Evolutionary conservation across 2,888 invertebrate genomes (phyloP).

Genomic region (Caenorhabditis afra): DNA sequence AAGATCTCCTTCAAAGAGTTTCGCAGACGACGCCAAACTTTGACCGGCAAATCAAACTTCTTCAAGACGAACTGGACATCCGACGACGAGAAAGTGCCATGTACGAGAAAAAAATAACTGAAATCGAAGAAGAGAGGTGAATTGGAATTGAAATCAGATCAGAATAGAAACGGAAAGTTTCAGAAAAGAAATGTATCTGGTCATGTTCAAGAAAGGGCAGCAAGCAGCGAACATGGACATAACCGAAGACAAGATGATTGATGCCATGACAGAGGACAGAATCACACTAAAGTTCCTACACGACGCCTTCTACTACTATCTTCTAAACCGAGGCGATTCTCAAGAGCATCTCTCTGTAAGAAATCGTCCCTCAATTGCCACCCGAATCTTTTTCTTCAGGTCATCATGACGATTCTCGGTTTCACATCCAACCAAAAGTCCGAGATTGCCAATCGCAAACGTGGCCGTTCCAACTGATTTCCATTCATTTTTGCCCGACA

Average conservation of each 20-base stretch:
- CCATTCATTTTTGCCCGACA: neutral
- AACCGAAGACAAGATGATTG: constrained; percentile 62
- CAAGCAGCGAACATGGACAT: constrained; percentile 77
- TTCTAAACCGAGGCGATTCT: constrained; percentile 89
- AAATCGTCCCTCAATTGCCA: neutral
- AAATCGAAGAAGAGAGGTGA: constrained; percentile 78
- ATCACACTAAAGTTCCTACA: constrained; percentile 93
- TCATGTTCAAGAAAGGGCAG: constrained; percentile 81
- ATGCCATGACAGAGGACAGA: constrained; percentile 86
- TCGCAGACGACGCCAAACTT: constrained; percentile 42
- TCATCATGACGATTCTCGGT: constrained; percentile 90
- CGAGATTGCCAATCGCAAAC: constrained; percentile 66
- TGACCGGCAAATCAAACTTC: constrained; percentile 42
- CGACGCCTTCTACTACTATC: constrained; percentile 93
- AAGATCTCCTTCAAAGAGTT: constrained; percentile 46
- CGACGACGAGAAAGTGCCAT: constrained; percentile 73
- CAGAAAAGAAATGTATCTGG: constrained; percentile 77
- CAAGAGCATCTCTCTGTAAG: constrained; percentile 87
- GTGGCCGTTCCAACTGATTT: constrained; percentile 54
- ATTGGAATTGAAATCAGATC: neutral
- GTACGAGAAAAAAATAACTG: constrained; percentile 78
- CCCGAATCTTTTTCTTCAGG: constrained; percentile 81
- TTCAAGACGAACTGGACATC: constrained; percentile 69
- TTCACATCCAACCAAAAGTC: constrained; percentile 78
- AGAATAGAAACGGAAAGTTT: neutral